These are phyloP conservation scores for Brachypodius melanocephalos DNA, from an alignment of 2,113 vertebrate genomes.

Conservation along the genomic window DNA sequence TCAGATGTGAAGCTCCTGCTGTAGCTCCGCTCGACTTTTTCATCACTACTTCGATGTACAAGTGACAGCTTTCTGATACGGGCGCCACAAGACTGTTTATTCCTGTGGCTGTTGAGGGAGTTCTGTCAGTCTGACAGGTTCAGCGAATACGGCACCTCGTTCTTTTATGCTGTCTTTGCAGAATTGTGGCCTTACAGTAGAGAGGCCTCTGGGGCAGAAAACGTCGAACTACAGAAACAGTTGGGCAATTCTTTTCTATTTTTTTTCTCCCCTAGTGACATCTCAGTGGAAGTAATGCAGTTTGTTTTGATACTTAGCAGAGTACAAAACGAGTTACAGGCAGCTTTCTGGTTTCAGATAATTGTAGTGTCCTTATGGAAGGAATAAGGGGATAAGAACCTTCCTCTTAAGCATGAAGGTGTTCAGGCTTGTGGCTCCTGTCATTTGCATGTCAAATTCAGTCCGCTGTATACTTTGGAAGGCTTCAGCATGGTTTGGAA, in stretches of 20 bases:
- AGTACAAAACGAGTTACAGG: not conserved
- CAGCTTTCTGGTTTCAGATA: not conserved
- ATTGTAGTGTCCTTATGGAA: not conserved
- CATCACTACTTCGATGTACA: not conserved
- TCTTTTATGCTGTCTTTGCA: not conserved
- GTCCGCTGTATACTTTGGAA: not conserved
- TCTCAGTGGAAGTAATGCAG: not conserved
- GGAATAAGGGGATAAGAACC: not conserved
- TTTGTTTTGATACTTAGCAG: not conserved
- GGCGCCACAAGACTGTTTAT: not conserved
- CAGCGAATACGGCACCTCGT: not conserved
- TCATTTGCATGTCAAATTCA: not conserved
- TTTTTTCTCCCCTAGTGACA: not conserved
- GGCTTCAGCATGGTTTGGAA: not conserved
- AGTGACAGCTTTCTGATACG: not conserved
- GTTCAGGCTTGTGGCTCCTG: not conserved
- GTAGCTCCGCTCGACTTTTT: not conserved
- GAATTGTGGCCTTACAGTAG: not conserved
- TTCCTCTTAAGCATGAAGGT: not conserved
- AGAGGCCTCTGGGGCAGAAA: not conserved
- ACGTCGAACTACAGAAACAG: not conserved
- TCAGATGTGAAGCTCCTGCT: not conserved
- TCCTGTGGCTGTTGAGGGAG: not conserved
- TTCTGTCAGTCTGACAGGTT: not conserved
- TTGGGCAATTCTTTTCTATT: fast-evolving